These are phyloP conservation scores for Cosmorhoe ocellata DNA, from an alignment of 2,888 invertebrate genomes.

Conservation along the genomic window DNA sequence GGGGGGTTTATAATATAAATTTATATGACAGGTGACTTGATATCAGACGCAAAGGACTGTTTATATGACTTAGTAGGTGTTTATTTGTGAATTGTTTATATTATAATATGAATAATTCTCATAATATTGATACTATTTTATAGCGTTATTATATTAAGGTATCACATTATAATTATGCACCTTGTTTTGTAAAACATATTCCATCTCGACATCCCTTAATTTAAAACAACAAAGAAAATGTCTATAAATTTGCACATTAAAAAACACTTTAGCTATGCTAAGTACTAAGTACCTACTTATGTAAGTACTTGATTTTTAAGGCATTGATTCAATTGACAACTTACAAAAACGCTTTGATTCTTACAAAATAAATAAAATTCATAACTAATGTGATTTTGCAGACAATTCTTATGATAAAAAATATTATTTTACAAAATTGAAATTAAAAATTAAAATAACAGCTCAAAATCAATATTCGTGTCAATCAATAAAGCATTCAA, in stretches of 20 bases:
- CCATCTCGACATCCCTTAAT: slow-evolving; percentile 21
- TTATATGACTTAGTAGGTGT: no score
- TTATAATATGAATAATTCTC: no score
- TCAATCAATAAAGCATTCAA: no score
- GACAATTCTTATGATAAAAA: slow-evolving; percentile 5
- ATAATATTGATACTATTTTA: slow-evolving; percentile 35
- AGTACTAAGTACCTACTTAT: neutral
- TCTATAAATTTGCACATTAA: slow-evolving; percentile 3
- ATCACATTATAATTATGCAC: slow-evolving; percentile 36
- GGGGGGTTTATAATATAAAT: no score
- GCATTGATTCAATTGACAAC: slow-evolving; percentile 2
- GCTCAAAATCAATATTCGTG: neutral
- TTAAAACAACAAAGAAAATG: slow-evolving; percentile 23
- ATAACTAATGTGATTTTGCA: slow-evolving; percentile 11
- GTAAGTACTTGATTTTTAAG: no score
- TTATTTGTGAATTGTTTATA: no score
- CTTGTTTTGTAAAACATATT: neutral
- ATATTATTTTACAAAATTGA: neutral
- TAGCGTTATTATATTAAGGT: slow-evolving; percentile 28
- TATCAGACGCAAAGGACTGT: no score
- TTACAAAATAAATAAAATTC: slow-evolving; percentile 11
- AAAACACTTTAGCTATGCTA: neutral
- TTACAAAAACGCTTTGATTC: neutral
- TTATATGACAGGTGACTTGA: no score
- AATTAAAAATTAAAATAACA: neutral